Evolutionary conservation across 35 echinoderm and acorn worm genomes (phyloP), one percentile per base, ranked within the genome.

Genomic region (Apostichopus parvimensis): DNA sequence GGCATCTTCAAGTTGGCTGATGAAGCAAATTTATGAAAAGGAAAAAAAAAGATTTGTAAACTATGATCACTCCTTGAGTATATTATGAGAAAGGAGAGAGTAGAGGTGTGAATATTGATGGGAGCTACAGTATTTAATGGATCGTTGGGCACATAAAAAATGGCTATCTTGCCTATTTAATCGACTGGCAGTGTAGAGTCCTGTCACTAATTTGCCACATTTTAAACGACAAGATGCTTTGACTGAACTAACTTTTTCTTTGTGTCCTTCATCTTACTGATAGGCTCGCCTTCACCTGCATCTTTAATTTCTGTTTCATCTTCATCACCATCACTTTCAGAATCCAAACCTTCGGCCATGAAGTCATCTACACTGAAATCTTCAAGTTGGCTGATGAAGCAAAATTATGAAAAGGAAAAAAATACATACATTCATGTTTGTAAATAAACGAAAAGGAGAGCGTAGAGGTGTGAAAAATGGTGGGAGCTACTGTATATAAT

Each of bases 311-410:
- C n/a, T 14, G 57, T 64, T 17, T 92, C 81, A 77, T 53, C 56
- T 17, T 92, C 81, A 77, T 53, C 56, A 68, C 88, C 84, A 28
- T 61, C 92, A 86, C 54, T 73, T 1, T 45, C 72, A 20, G 65
- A 89, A 21, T 90, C 92, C 7, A 94, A 22, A 54, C 87, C 92
- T 22, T 89, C 78, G 56, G 90, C 82, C 85, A 96, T 70, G 18
- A 96, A 92, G 3, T 96, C 95, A 88, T 96, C 95, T 53, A 96
- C 90, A 28, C 83, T 88, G 86, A 96, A 73, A n/a, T 96, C 95
- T 65, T 60, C 92, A 15, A 96, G 68, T 62, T 96, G 92, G 15
- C 95, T 96, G 73, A 57, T 45, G 34, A 45, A 45, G 34, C 34
- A 45, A 45, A 45, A 26, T 77, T 5, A 57, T 86, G 55, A 70